These are phyloP conservation scores for Amorpha juglandis DNA, from an alignment of 2,888 invertebrate genomes.

Conservation along the genomic window DNA sequence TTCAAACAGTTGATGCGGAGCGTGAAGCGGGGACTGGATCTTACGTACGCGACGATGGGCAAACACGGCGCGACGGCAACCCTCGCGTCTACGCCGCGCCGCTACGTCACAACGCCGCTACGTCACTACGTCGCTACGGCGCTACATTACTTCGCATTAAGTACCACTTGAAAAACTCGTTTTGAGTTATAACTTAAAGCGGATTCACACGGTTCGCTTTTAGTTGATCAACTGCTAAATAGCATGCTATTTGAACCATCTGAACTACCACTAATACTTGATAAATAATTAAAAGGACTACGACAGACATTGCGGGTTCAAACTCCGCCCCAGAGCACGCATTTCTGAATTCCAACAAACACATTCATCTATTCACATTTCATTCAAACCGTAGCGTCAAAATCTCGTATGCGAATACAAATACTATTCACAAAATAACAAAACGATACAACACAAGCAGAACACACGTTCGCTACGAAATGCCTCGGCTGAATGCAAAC, in stretches of 20 bases:
- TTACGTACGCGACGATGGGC: conserved; percentile 72
- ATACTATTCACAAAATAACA: conserved; percentile 19
- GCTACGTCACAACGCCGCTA: conserved; percentile 15
- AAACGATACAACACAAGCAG: conserved; percentile 7
- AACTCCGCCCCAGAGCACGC: too few relatives aligned
- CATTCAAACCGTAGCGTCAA: background rate
- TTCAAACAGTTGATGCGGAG: conserved; percentile 81
- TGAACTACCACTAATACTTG: too few relatives aligned
- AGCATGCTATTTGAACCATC: too few relatives aligned
- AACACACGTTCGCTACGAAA: conserved; percentile 15
- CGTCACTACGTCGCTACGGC: conserved; percentile 14
- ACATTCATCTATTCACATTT: conserved; percentile 5
- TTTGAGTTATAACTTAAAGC: conserved; percentile 2
- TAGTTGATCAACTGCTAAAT: too few relatives aligned
- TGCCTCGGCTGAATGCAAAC: conserved; percentile 25
- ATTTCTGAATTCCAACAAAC: too few relatives aligned
- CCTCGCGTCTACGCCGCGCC: conserved; percentile 33
- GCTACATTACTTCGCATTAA: background rate
- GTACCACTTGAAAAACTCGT: conserved; percentile 6
- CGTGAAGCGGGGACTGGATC: conserved; percentile 71
- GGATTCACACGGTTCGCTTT: too few relatives aligned
- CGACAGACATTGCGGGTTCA: too few relatives aligned
- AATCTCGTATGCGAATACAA: conserved; percentile 7
- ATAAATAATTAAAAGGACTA: too few relatives aligned
- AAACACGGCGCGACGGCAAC: conserved; percentile 66